phyloP scores from a whole-genome alignment of 1,140 invertebrate species.

The Drosophila ohnishii region DNA sequence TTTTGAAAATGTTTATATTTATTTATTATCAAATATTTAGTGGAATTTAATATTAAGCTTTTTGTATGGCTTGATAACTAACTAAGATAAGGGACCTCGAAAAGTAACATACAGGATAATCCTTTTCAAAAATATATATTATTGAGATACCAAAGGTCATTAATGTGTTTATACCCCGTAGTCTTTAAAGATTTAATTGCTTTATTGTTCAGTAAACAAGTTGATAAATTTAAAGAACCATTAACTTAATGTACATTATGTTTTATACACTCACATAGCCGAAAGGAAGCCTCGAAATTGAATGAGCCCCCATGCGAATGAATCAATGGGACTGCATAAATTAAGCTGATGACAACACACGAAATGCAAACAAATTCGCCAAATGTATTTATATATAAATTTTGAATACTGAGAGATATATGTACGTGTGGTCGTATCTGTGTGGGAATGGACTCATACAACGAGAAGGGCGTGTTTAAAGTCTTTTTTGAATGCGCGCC shows the following conservation, averaged over 20 bases:
- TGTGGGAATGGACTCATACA: conserved; percentile 23
- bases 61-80: too few species aligned
- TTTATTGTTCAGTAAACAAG: not conserved
- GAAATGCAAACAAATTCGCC: conserved; percentile 55
- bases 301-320: conserved; percentile 51
- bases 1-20: too few species aligned
- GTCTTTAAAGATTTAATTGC: not conserved
- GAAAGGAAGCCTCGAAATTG: conserved; percentile 21
- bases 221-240: conserved; percentile 20
- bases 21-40: not conserved
- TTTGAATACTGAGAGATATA: not conserved
- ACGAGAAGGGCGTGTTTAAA: conserved; percentile 46
- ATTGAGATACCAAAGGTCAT: not conserved
- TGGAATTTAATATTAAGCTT: too few species aligned
- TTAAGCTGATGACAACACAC: conserved; percentile 58
- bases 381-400: conserved; percentile 34
- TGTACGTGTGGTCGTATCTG: conserved; percentile 12
- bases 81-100: too few species aligned
- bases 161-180: too few species aligned
- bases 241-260: conserved; percentile 14
- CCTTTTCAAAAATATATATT: too few species aligned
- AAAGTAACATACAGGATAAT: too few species aligned
- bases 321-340: conserved; percentile 60
- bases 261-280: conserved; percentile 1
- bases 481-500: conserved; percentile 58